A percentile compares a stretch with the other conserved stretches of the same genome.
Conservation (phyloP, 2,888 invertebrate genomes). For the Eulithis testata region DNA sequence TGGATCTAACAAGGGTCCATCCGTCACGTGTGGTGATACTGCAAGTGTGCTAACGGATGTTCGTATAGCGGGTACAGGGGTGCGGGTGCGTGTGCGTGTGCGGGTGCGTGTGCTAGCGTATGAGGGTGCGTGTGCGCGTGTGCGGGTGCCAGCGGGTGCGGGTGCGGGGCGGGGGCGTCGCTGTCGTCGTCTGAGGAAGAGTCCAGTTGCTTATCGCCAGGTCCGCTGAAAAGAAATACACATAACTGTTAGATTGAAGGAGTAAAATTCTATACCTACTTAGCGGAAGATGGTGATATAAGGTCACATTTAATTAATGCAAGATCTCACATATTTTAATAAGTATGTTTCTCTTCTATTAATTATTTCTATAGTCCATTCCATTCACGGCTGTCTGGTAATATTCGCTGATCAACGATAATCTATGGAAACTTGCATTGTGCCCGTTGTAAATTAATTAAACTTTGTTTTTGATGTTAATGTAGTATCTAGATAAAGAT, state of each 20-base stretch:
- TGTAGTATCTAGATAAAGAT: too few relatives aligned
- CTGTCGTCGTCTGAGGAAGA: slow-evolving; percentile 78
- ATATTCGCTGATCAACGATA: too few relatives aligned
- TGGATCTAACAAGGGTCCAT: background rate
- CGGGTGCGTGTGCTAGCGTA: slow-evolving; percentile 55
- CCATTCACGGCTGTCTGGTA: too few relatives aligned
- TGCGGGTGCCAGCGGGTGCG: slow-evolving; percentile 66
- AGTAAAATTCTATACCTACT: too few relatives aligned
- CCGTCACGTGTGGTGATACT: slow-evolving; percentile 77
- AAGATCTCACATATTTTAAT: too few relatives aligned
- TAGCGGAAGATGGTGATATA: too few relatives aligned
- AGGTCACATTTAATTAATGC: too few relatives aligned
- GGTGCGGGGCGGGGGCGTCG: slow-evolving; percentile 70
- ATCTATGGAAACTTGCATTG: too few relatives aligned
- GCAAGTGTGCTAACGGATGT: slow-evolving; percentile 57
- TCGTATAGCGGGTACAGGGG: background rate
- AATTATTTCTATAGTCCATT: too few relatives aligned
- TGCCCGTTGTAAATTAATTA: too few relatives aligned
- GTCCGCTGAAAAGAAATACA: slow-evolving; percentile 59
- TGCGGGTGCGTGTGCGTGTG: slow-evolving; percentile 62
- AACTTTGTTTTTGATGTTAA: too few relatives aligned
- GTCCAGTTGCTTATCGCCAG: slow-evolving; percentile 76
- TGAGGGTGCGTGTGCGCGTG: slow-evolving; percentile 75
- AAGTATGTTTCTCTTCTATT: too few relatives aligned
- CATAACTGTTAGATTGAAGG: background rate